Conservation (phyloP, 2,113 vertebrate genomes). For the Pelvicachromis taeniatus region DNA sequence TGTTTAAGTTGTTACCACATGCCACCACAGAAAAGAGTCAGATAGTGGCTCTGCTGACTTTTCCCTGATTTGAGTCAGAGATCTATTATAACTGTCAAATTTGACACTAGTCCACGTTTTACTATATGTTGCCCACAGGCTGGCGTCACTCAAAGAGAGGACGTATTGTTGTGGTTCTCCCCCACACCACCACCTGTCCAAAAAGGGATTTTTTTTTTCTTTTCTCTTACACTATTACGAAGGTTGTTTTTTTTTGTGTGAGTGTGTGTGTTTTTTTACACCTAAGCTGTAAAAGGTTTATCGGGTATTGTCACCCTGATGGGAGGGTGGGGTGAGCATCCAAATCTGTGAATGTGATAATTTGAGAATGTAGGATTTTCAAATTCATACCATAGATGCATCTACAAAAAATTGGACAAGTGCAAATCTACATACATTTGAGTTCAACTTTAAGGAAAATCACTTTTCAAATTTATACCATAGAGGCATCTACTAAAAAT, state of each 20-base stretch:
- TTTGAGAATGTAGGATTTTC: not conserved
- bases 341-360: not conserved
- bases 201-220: not conserved
- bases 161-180: not conserved
- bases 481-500: not conserved
- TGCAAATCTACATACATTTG: not conserved
- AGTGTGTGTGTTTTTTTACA: not conserved
- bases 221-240: not conserved
- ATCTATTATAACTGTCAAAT: not conserved
- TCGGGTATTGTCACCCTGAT: not conserved
- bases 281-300: not conserved
- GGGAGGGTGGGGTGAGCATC: not conserved
- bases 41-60: not conserved
- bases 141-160: not conserved
- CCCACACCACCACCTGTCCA: not conserved
- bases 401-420: not conserved
- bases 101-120: not conserved
- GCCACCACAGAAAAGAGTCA: not conserved
- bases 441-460: not conserved
- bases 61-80: not conserved
- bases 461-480: not conserved
- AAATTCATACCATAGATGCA: not conserved
- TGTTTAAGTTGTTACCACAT: slow-evolving; percentile 26
- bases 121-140: not conserved
- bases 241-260: too few species aligned